Evolutionary conservation across 2,888 invertebrate species (phyloP).

Genomic region (Nudaria mundana): DNA sequence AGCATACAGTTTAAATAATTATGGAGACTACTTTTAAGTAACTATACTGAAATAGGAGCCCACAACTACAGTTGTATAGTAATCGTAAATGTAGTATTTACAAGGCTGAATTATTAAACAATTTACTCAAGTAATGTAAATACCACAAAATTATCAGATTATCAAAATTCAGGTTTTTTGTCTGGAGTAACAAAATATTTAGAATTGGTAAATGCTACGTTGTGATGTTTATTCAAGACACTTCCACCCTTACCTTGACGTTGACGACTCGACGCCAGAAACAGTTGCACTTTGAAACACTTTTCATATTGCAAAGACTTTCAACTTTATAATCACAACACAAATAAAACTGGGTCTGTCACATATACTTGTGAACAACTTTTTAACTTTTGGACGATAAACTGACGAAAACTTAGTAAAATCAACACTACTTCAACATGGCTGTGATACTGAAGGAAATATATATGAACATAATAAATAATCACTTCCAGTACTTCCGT

Average conservation of each 20-base stretch:
- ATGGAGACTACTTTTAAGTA: no score
- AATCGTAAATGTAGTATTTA: no score
- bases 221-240: conserved; percentile 77
- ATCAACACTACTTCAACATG: conserved; percentile 81
- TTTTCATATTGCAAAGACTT: conserved; percentile 77
- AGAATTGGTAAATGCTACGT: conserved; percentile 58
- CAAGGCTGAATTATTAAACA: background rate
- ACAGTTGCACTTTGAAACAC: conserved; percentile 79
- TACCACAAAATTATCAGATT: background rate
- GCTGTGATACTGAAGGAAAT: conserved; percentile 79
- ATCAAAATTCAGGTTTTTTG: background rate
- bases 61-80: no score
- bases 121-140: background rate
- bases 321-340: conserved; percentile 77
- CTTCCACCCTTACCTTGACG: conserved; percentile 80
- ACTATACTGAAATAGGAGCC: conserved; percentile 4
- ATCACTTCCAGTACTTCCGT: conserved; percentile 76
- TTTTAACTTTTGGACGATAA: conserved; percentile 69
- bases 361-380: conserved; percentile 78
- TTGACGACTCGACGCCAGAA: conserved; percentile 77
- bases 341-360: conserved; percentile 78
- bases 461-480: conserved; percentile 78
- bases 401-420: conserved; percentile 77
- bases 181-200: conserved; percentile 3
- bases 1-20: no score